These are phyloP conservation scores for Cyprinodon brontotheroides DNA, from an alignment of 2,113 vertebrate species.

Conservation along the genomic window DNA sequence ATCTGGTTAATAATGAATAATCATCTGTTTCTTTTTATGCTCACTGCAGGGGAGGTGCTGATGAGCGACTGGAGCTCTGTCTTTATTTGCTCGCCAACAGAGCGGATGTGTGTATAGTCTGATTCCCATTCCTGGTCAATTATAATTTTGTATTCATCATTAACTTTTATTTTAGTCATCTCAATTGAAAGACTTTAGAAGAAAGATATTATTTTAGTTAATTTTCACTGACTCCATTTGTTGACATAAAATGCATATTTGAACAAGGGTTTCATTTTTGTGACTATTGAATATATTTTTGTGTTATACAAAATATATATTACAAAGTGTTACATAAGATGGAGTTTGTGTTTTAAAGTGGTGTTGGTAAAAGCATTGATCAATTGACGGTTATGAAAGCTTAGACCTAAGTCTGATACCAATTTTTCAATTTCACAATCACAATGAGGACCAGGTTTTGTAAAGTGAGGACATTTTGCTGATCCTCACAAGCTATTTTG, in stretches of 20 bases:
- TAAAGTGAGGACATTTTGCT: too few species aligned
- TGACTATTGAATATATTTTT: not conserved
- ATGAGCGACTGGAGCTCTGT: conserved; percentile 8
- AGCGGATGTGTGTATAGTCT: not conserved
- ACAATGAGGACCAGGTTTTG: too few species aligned
- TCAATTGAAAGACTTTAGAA: not conserved
- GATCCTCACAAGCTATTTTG: too few species aligned
- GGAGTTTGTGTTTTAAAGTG: too few species aligned
- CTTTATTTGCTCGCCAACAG: conserved; percentile 27
- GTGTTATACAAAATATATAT: too few species aligned
- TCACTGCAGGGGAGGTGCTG: not conserved
- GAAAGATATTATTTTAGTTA: not conserved
- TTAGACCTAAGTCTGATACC: too few species aligned
- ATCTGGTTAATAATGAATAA: not conserved
- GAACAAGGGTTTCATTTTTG: not conserved
- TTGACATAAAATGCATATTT: not conserved
- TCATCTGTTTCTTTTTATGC: conserved; percentile 3
- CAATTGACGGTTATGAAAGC: too few species aligned
- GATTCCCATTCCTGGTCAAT: not conserved
- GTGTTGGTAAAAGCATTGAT: too few species aligned
- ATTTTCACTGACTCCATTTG: not conserved
- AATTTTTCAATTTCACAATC: too few species aligned
- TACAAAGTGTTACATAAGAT: too few species aligned
- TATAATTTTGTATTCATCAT: not conserved
- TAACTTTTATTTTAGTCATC: not conserved